Evolutionary conservation across 2,113 vertebrate species (phyloP), one percentile per base, ranked within the genome.

Genomic region (Solenodon paradoxus): DNA sequence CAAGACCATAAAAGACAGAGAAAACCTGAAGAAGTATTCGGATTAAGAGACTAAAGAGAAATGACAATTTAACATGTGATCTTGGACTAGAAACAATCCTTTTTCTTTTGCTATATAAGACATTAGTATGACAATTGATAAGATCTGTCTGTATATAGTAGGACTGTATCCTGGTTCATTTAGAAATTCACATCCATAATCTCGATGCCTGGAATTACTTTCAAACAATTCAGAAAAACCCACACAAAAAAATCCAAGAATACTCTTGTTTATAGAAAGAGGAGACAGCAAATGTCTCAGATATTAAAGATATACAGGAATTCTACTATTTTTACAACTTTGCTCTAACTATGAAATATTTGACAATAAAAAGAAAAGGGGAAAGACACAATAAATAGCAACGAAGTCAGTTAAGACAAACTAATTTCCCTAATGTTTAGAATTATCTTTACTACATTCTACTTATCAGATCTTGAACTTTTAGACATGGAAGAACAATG

Each of bases 41-140:
- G 17, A 82, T 84, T 92, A 64, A 82, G 69, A 92, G 19, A 84
- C n/a, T 47, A 12, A 81, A 82, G 45, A 95, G 57, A 96, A 91
- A 79, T 66, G 35, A 82, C 12, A 90, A 71, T 26, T 88, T 45
- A 88, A 7, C 47, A 12, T 28, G n/a, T 74, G 84, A 92, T 72
- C n/a, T 30, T 69, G 49, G 12, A n/a, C 55, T 38, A 72, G 15
- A 89, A 90, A 88, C 3, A 69, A 32, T 45, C 94, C 1, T 40
- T 89, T 85, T 90, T 16, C 80, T 94, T 90, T 78, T 57, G 30
- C 35, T 84, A 61, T 49, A 24, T 8, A 51, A 49, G 9, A 53
- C 53, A 92, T 9, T 53, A 82, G 45, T 7, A 4, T 20, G 24
- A 40, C 5, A 93, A 83, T 0, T 80, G 35, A 74, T 53, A 16